Evolutionary conservation across 1,140 invertebrate genomes (phyloP), one percentile per base, ranked within the genome.

Genomic region (Drosophila carrolli): DNA sequence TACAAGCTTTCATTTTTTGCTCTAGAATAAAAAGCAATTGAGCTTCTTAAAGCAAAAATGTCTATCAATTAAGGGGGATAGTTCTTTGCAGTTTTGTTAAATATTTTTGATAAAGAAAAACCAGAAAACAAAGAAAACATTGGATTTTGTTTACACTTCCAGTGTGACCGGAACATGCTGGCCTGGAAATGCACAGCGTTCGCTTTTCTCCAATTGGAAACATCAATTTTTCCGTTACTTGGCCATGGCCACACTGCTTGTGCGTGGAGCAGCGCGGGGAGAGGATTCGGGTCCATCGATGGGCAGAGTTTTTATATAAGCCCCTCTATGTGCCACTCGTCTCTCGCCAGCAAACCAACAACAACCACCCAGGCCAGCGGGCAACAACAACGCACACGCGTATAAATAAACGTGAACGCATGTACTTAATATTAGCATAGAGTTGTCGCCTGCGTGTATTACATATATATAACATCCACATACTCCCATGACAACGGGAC

Each of bases 401-500:
- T 78, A 57, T 77, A 71, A 53, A 53, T 78, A 78, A 72, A 78
- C 61, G 66, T 63, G 55, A 53, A 54, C 41, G 65, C 59, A 78
- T 55, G 56, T 63, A 47, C 57, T 78, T 78, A 71, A 78, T 78
- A 78, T 78, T 78, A 77, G 74, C 74, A 62, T 62, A 77, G 74
- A 77, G 65, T 77, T 78, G 75, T 57, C 74, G 60, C 60, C 55
- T 53, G 38, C 16, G 48, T 14, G 9, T 14, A 51, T 51, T 51
- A 43, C 58, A 54, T 40, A 62, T 40, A 62, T 50, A 41, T 57
- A 41, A 51, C 27, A 23, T 23, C 44, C 44, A 23, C 38, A 16
- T 23, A 86, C 71, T 83, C 71, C 82, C 83, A 82, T 86, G 83
- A 88, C 82, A 86, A 85, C 79, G 57, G 27, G 50, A 53, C 53